Evolutionary conservation across 2,888 invertebrate genomes (phyloP).

Genomic region (Gymnoscelis rufifasciata): DNA sequence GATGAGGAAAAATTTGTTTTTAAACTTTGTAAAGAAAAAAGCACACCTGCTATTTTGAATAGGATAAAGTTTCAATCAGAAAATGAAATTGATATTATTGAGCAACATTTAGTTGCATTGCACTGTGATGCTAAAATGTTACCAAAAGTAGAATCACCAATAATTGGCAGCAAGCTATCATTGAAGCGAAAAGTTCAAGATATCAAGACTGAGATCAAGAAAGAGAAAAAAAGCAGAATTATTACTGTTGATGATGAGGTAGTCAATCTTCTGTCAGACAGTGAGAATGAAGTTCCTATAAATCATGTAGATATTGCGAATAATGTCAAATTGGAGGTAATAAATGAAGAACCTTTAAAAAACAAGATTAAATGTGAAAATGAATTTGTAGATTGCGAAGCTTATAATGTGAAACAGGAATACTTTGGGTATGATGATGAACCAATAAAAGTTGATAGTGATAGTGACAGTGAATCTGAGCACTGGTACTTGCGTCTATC

Average conservation of each 20-base stretch:
- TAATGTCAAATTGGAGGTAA: slow-evolving; percentile 44
- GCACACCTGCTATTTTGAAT: slow-evolving; percentile 29
- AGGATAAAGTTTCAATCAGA: slow-evolving; percentile 53
- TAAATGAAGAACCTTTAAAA: slow-evolving; percentile 35
- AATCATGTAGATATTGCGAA: slow-evolving; percentile 29
- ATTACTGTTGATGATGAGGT: slow-evolving; percentile 33
- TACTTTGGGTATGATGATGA: slow-evolving; percentile 61
- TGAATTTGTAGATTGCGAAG: slow-evolving; percentile 55
- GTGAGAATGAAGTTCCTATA: slow-evolving; percentile 41
- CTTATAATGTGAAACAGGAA: slow-evolving; percentile 64
- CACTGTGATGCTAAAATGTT: slow-evolving; percentile 19
- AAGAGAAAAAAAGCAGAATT: slow-evolving; percentile 21
- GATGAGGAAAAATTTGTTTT: slow-evolving; percentile 63
- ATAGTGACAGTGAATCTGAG: slow-evolving; percentile 75
- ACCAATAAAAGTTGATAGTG: slow-evolving; percentile 56
- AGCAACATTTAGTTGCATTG: slow-evolving; percentile 39
- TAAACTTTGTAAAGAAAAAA: slow-evolving; percentile 45
- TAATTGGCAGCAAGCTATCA: slow-evolving; percentile 32
- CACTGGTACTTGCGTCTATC: slow-evolving; percentile 75
- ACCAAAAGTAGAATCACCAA: slow-evolving; percentile 25
- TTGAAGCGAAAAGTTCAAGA: slow-evolving; percentile 47
- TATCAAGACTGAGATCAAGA: slow-evolving; percentile 33
- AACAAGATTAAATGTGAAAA: slow-evolving; percentile 48
- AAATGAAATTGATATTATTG: slow-evolving; percentile 45
- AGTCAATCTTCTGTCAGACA: slow-evolving; percentile 49